Conservation (phyloP, 2,888 invertebrate species). For the Gymnocheta viridis region DNA sequence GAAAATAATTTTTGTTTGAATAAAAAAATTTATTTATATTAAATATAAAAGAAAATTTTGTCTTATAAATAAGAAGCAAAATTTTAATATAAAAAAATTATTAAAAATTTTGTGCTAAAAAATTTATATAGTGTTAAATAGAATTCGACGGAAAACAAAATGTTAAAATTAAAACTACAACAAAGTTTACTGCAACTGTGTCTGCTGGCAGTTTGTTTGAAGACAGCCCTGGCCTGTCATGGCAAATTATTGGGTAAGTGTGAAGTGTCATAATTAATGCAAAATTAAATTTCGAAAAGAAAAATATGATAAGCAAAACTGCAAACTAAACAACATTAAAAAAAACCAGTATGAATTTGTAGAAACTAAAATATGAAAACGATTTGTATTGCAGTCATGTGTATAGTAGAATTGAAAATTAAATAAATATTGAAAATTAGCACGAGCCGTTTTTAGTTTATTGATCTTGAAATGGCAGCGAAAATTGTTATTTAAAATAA, state of each 20-base stretch:
- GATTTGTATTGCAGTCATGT: not conserved
- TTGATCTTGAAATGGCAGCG: conserved; percentile 22
- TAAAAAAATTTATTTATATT: conserved; percentile 7
- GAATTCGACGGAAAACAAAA: conserved; percentile 52
- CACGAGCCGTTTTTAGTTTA: conserved; percentile 17
- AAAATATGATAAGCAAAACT: not conserved
- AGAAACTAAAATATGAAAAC: not conserved
- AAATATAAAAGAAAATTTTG: conserved; percentile 54
- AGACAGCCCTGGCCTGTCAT: conserved; percentile 78
- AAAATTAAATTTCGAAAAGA: conserved; percentile 19
- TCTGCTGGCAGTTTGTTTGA: conserved; percentile 75
- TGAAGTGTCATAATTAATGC: conserved; percentile 43
- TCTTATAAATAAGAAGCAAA: conserved; percentile 56
- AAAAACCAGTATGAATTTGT: not conserved
- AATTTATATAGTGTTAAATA: conserved; percentile 31
- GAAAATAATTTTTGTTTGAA: conserved; percentile 63
- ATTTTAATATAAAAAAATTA: not conserved
- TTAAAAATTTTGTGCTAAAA: conserved; percentile 9
- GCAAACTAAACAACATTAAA: not conserved
- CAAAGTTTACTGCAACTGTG: conserved; percentile 72
- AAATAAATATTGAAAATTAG: conserved; percentile 28
- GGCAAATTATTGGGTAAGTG: conserved; percentile 80
- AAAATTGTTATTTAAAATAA: not conserved
- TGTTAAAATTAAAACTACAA: conserved; percentile 60
- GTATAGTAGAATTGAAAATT: conserved; percentile 3